Evolutionary conservation across 2,888 invertebrate genomes (phyloP).

Genomic region (Esperia sulphurella): DNA sequence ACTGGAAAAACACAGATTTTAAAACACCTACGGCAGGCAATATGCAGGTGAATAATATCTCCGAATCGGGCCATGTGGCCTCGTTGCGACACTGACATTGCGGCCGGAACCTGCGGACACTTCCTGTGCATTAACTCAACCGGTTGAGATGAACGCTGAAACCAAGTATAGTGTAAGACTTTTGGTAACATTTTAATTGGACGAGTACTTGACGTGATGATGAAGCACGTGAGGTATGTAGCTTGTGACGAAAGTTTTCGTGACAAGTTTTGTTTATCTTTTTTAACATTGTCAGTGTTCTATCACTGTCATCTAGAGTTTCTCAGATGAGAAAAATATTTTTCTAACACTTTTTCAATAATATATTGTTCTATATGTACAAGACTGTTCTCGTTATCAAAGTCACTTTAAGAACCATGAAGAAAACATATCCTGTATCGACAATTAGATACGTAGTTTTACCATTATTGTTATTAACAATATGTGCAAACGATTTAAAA

Average conservation of each 20-base stretch:
- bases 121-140: constrained; percentile 45
- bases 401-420: background rate
- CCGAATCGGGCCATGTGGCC: constrained; percentile 43
- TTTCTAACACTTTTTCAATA: too few relatives aligned
- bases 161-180: background rate
- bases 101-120: constrained; percentile 49
- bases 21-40: background rate
- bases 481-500: background rate
- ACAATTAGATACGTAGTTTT: background rate
- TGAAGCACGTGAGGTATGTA: too few relatives aligned
- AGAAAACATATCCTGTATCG: background rate
- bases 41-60: background rate
- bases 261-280: too few relatives aligned
- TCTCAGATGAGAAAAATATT: too few relatives aligned
- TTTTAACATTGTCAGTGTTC: too few relatives aligned
- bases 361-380: too few relatives aligned
- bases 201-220: too few relatives aligned
- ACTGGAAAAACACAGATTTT: background rate
- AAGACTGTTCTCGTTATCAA: background rate
- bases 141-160: constrained; percentile 20
- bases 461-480: background rate
- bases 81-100: constrained; percentile 66
- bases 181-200: background rate
- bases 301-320: too few relatives aligned
- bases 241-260: too few relatives aligned